A percentile compares a stretch with the other conserved stretches of the same genome.
These are phyloP conservation scores for Pseudocheirus occidentalis DNA, from an alignment of 2,797 vertebrate species.

Conservation along the genomic window DNA sequence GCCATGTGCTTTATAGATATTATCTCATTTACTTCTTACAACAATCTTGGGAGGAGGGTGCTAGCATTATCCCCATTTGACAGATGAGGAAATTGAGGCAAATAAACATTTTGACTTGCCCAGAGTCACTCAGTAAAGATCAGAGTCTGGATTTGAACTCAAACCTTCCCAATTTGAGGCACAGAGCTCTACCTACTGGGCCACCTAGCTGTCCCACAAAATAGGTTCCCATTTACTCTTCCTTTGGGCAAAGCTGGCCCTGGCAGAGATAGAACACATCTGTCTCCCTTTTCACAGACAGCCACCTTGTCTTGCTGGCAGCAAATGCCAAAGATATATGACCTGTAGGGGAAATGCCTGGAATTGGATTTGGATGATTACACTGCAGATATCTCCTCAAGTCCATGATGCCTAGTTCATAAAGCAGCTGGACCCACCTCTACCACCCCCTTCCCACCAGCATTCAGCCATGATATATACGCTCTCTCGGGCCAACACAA, in stretches of 20 bases:
- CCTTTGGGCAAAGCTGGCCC: neutral
- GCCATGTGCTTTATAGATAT: neutral
- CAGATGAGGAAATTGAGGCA: neutral
- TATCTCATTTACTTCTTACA: neutral
- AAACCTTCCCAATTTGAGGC: neutral
- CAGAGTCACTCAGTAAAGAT: neutral
- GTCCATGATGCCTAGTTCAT: neutral
- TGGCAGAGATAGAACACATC: neutral
- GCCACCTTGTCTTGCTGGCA: neutral
- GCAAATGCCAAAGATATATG: neutral
- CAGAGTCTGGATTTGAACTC: neutral
- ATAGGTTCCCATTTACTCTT: neutral
- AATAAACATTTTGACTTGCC: neutral
- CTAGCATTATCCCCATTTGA: neutral
- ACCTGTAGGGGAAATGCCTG: neutral
- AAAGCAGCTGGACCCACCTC: conserved; percentile 34
- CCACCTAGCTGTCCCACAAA: neutral
- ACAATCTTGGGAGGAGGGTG: neutral
- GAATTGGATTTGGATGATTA: neutral
- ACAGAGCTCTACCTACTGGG: neutral
- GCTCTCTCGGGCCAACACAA: conserved; percentile 14
- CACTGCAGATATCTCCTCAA: neutral
- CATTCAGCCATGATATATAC: neutral
- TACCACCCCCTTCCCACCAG: neutral
- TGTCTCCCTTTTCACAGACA: conserved; percentile 15